Conservation (phyloP, 2,888 invertebrate species). For the Nomada ferruginata region DNA sequence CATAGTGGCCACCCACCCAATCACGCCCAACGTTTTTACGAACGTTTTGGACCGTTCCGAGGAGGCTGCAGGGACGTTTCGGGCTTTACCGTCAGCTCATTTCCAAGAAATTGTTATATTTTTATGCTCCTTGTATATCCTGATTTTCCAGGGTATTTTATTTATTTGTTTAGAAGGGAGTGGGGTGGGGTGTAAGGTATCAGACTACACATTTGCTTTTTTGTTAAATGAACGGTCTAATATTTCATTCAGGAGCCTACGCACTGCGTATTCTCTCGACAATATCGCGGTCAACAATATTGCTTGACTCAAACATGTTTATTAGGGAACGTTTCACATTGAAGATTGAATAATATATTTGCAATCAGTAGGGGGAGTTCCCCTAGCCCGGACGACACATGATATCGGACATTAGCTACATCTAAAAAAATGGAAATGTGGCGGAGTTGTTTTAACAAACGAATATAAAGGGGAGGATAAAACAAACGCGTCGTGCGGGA, state of each 20-base stretch:
- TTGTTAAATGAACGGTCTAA: too few species aligned
- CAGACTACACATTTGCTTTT: too few species aligned
- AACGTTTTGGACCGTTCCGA: not conserved
- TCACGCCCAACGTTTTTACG: not conserved
- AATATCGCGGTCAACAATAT: too few species aligned
- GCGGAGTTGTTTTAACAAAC: not conserved
- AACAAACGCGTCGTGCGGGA: not conserved
- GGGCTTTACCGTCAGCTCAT: not conserved
- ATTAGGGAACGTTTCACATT: too few species aligned
- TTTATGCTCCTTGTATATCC: not conserved
- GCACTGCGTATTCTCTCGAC: too few species aligned
- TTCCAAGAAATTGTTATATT: not conserved
- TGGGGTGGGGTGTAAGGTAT: too few species aligned
- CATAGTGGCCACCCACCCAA: conserved; percentile 1
- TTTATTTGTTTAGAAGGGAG: too few species aligned
- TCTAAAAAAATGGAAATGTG: too few species aligned
- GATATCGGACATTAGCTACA: not conserved
- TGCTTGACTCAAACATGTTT: too few species aligned
- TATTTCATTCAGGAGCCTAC: too few species aligned
- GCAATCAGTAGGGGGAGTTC: not conserved
- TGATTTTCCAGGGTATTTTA: too few species aligned
- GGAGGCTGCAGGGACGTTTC: not conserved
- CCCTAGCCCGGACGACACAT: not conserved
- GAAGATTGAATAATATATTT: too few species aligned
- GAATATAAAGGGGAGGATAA: not conserved